Percentiles rank a stretch among this genome's conserved stretches.
These are phyloP conservation scores for Strix aluco DNA, from an alignment of 2,113 vertebrate species.

Conservation along the genomic window DNA sequence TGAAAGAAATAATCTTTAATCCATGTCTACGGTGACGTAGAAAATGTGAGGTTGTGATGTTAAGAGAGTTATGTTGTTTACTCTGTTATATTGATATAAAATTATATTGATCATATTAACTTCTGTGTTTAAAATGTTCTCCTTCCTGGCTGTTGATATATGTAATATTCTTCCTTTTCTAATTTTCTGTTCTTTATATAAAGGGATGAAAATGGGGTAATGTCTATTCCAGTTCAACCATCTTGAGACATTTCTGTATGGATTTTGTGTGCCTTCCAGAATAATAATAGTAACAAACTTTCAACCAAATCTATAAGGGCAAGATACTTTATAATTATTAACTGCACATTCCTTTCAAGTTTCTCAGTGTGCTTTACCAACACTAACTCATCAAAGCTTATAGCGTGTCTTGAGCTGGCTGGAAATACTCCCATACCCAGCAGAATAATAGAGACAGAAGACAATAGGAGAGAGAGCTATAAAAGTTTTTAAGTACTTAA, in stretches of 20 bases:
- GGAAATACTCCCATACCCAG: not conserved
- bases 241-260: not conserved
- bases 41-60: not conserved
- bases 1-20: conserved; percentile 7
- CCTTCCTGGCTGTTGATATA: not conserved
- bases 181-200: not conserved
- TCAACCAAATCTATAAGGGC: not conserved
- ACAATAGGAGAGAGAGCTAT: not conserved
- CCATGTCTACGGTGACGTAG: fast-evolving
- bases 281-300: not conserved
- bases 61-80: not conserved
- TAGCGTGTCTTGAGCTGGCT: not conserved
- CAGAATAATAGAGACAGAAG: not conserved
- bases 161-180: not conserved
- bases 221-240: not conserved
- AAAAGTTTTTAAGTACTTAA: not conserved
- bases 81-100: not conserved
- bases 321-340: not conserved
- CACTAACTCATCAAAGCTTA: not conserved
- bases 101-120: not conserved
- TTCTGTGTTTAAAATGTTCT: not conserved
- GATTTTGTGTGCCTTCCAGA: not conserved
- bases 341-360: not conserved
- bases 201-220: not conserved
- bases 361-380: not conserved